These are phyloP conservation scores for Beris chalybata DNA, from an alignment of 2,888 invertebrate genomes.

Conservation along the genomic window DNA sequence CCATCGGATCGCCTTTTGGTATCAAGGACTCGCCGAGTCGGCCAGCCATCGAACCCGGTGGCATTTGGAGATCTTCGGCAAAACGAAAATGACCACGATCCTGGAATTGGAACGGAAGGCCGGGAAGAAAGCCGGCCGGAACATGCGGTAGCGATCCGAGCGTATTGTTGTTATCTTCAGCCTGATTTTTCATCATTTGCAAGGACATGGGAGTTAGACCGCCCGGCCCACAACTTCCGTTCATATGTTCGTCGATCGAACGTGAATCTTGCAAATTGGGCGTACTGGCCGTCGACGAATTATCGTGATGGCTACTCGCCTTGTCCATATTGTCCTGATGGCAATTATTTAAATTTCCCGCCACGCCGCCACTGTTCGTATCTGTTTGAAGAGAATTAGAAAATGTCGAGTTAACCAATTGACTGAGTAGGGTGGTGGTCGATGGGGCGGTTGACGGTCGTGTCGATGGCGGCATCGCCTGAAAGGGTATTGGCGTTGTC, in stretches of 20 bases:
- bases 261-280: constrained; percentile 54
- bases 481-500: constrained; percentile 31
- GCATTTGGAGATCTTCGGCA: constrained; percentile 77
- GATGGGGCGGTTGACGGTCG: constrained; percentile 46
- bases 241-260: constrained; percentile 41
- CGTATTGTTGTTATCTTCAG: constrained; percentile 60
- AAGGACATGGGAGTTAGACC: constrained; percentile 51
- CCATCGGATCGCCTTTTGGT: constrained; percentile 92
- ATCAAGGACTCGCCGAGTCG: constrained; percentile 86
- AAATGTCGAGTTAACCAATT: constrained; percentile 55
- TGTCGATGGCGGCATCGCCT: constrained; percentile 27
- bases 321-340: constrained; percentile 46
- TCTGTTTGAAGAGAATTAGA: constrained; percentile 51
- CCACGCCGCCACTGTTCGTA: constrained; percentile 36
- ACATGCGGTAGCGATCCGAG: constrained; percentile 47
- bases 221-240: constrained; percentile 29
- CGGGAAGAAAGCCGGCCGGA: constrained; percentile 58
- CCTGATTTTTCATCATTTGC: constrained; percentile 58
- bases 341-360: constrained; percentile 32
- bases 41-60: constrained; percentile 81
- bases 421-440: constrained; percentile 57
- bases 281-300: constrained; percentile 58
- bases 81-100: constrained; percentile 81
- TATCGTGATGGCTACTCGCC: constrained; percentile 47
- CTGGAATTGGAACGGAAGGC: constrained; percentile 75